A percentile compares a stretch with the other conserved stretches of the same genome.
Evolutionary conservation across 1,140 invertebrate genomes (phyloP).

Genomic region (Diorhabda carinulata): DNA sequence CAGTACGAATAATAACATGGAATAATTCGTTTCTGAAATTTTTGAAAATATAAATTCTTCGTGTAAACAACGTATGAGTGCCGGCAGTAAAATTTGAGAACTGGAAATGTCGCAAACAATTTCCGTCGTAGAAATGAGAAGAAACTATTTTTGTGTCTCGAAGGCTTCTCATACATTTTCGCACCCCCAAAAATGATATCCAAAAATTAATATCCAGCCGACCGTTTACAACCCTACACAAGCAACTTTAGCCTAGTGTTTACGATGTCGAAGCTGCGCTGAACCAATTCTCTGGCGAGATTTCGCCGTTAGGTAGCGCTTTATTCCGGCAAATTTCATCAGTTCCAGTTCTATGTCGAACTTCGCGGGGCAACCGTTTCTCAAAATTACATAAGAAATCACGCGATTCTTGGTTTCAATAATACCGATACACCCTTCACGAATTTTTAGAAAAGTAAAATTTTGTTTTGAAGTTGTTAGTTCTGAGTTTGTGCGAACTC

Average conservation of each 20-base stretch:
- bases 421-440: background rate
- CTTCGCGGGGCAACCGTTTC: slow-evolving; percentile 10
- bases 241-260: background rate
- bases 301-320: slow-evolving; percentile 15
- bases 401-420: background rate
- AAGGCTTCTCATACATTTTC: too few species aligned
- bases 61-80: too few species aligned
- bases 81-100: background rate
- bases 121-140: background rate
- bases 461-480: too few species aligned
- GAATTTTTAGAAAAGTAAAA: background rate
- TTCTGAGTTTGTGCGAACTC: too few species aligned
- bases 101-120: background rate
- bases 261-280: slow-evolving; percentile 10
- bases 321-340: slow-evolving; percentile 12
- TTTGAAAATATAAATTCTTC: too few species aligned
- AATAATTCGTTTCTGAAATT: too few species aligned
- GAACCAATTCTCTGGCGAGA: slow-evolving; percentile 10
- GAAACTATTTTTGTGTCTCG: background rate
- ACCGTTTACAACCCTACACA: background rate
- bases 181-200: background rate
- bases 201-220: background rate
- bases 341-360: slow-evolving; percentile 10
- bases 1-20: too few species aligned
- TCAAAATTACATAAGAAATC: background rate